Evolutionary conservation across 2,797 vertebrate species (phyloP).

Genomic region (Dicrostonyx torquatus): DNA sequence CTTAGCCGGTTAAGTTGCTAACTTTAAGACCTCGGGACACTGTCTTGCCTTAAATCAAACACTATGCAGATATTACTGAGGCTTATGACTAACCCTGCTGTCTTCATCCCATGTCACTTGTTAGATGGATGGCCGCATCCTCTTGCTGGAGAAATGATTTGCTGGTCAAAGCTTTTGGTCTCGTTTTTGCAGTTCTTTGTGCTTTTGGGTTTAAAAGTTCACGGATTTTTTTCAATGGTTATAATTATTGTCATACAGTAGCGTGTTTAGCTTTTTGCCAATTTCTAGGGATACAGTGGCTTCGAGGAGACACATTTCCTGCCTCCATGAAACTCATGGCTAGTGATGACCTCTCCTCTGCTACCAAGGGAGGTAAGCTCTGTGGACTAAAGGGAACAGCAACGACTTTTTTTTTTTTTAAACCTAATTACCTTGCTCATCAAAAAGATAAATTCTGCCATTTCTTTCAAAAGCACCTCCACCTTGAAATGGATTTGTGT

Average conservation of each 20-base stretch:
- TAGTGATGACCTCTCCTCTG: neutral
- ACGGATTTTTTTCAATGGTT: neutral
- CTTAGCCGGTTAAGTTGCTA: neutral
- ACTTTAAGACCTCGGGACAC: neutral
- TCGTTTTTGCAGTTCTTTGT: slow-evolving; percentile 10
- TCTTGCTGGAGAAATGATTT: neutral
- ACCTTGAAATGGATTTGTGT: neutral
- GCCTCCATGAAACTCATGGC: neutral
- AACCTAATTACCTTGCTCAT: neutral
- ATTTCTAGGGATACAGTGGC: neutral
- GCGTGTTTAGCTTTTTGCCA: neutral
- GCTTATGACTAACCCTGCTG: neutral
- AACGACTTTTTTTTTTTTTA: neutral
- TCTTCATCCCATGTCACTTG: neutral
- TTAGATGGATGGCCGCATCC: neutral
- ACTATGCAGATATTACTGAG: neutral
- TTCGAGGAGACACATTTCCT: neutral
- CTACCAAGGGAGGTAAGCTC: neutral
- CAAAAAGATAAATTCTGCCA: neutral
- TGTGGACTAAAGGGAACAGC: neutral
- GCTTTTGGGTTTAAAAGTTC: neutral
- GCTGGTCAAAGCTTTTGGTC: neutral
- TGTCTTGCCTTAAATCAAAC: neutral
- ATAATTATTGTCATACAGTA: neutral
- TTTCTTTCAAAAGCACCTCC: neutral